phyloP scores from a whole-genome alignment of 2,797 vertebrate genomes.

The Amblyopsis hoosieri region DNA sequence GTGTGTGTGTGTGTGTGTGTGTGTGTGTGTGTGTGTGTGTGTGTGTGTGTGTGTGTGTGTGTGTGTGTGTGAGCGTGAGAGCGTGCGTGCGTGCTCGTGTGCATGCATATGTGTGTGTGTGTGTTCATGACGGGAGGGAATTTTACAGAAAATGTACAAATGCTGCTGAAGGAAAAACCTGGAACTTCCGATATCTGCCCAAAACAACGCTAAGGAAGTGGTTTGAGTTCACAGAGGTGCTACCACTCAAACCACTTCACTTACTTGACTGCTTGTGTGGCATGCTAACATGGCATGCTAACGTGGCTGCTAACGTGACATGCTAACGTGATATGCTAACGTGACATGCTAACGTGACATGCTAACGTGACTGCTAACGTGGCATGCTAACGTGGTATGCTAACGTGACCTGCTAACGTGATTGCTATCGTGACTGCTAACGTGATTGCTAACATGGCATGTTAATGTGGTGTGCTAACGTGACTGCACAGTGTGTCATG shows the following conservation, averaged over 20 bases:
- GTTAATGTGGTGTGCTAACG: no score
- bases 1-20: not conserved
- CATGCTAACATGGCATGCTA: not conserved
- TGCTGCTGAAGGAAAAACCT: slow-evolving; percentile 20
- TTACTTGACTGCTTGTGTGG: no score
- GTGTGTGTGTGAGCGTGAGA: not conserved
- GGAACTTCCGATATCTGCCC: slow-evolving; percentile 33
- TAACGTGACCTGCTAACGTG: no score
- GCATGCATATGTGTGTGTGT: not conserved
- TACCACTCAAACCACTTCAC: no score
- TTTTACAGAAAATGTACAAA: slow-evolving; percentile 2
- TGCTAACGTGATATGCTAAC: no score
- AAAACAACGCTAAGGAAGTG: slow-evolving; percentile 42
- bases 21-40: not conserved
- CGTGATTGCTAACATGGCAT: no score
- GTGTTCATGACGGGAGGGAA: no score
- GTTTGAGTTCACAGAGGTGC: slow-evolving; percentile 32
- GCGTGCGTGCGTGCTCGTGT: not conserved
- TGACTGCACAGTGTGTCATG: no score
- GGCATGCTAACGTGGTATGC: no score
- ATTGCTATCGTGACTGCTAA: no score
- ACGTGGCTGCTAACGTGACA: not conserved
- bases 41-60: not conserved
- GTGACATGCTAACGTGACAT: no score
- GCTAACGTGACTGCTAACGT: not conserved